phyloP scores from a whole-genome alignment of 2,888 invertebrate species.

The Chorisops tibialis region DNA sequence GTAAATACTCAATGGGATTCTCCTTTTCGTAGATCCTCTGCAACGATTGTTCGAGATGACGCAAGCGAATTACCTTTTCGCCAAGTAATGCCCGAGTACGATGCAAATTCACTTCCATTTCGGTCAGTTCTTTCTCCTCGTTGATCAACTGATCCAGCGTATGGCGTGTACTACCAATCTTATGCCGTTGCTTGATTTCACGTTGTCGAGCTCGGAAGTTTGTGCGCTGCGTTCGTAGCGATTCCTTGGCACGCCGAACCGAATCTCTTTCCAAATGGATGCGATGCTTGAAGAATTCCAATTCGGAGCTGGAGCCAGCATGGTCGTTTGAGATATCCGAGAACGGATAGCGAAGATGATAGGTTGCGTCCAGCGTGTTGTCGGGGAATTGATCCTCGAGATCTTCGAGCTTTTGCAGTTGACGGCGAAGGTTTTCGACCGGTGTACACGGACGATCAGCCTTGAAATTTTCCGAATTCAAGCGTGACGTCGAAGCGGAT shows the following conservation, averaged over 20 bases:
- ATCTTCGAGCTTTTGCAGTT: constrained; percentile 76
- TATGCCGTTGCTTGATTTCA: constrained; percentile 54
- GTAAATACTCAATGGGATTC: constrained; percentile 44
- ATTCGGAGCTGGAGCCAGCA: constrained; percentile 59
- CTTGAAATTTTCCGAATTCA: constrained; percentile 55
- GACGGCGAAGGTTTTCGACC: constrained; percentile 74
- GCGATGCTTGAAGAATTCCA: constrained; percentile 80
- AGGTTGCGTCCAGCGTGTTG: constrained; percentile 66
- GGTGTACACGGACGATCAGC: constrained; percentile 64
- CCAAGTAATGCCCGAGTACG: constrained; percentile 75
- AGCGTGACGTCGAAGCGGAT: constrained; percentile 66
- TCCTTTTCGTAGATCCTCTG: constrained; percentile 56
- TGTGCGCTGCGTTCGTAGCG: constrained; percentile 64
- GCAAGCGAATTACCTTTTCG: constrained; percentile 76
- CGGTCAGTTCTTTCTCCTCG: constrained; percentile 79
- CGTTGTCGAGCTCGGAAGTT: constrained; percentile 65
- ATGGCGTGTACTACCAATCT: constrained; percentile 42
- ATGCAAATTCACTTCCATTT: constrained; percentile 79
- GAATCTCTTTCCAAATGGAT: constrained; percentile 78
- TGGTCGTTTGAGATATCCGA: constrained; percentile 59
- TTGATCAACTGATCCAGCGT: constrained; percentile 52
- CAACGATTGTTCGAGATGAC: constrained; percentile 75
- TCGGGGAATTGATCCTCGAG: constrained; percentile 78
- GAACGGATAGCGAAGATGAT: constrained; percentile 77
- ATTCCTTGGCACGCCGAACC: constrained; percentile 77